Conservation (phyloP, 2,797 vertebrate species). For the Chloroceryle inda region DNA sequence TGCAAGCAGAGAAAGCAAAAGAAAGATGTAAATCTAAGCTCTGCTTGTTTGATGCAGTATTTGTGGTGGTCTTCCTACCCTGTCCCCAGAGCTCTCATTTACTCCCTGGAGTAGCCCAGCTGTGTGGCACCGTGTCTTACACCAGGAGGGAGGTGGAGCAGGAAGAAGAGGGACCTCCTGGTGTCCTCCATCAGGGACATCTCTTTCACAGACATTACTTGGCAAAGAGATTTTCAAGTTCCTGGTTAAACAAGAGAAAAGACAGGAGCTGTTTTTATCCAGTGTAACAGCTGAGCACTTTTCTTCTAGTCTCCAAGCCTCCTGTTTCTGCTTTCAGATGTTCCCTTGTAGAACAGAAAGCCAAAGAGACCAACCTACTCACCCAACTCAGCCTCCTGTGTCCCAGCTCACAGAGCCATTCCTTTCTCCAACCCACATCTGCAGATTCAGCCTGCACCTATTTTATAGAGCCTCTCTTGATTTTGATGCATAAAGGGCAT, state of each 20-base stretch:
- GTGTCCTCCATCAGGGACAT: neutral
- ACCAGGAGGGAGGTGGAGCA: neutral
- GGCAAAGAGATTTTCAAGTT: neutral
- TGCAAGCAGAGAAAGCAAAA: neutral
- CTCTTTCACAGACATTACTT: neutral
- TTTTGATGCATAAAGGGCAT: neutral
- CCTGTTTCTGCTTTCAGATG: neutral
- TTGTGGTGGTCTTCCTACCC: neutral
- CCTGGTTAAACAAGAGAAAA: neutral
- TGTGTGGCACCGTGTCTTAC: rapidly evolving
- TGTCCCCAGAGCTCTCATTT: neutral
- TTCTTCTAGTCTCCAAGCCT: neutral
- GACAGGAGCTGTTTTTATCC: neutral
- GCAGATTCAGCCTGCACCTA: neutral
- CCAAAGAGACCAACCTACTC: neutral
- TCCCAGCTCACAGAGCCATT: neutral
- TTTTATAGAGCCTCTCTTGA: neutral
- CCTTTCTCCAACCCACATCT: neutral
- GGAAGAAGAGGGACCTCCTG: neutral
- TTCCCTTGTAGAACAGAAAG: neutral
- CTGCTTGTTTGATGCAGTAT: neutral
- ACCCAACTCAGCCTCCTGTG: neutral
- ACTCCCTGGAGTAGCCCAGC: neutral
- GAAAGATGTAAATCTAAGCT: neutral
- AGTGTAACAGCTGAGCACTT: neutral